Evolutionary conservation across 2,797 vertebrate species (phyloP).

Genomic region (Characodon lateralis): DNA sequence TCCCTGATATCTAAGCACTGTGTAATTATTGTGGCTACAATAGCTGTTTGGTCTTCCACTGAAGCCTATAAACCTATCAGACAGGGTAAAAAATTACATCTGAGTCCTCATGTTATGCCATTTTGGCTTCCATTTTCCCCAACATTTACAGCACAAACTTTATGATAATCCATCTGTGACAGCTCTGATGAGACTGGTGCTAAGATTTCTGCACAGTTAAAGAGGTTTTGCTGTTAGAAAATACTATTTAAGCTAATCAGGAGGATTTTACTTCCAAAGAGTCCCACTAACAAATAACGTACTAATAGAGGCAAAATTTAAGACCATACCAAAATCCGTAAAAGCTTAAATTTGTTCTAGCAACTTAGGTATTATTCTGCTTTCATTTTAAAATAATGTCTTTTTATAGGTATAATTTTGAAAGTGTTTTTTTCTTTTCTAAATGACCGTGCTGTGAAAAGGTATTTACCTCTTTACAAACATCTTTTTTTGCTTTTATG

Average conservation of each 20-base stretch:
- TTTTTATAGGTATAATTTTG: neutral
- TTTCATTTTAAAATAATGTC: neutral
- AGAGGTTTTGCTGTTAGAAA: neutral
- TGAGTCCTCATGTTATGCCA: slow-evolving; percentile 56
- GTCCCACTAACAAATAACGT: neutral
- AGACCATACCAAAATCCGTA: neutral
- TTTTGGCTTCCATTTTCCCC: slow-evolving; percentile 72
- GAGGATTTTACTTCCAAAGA: neutral
- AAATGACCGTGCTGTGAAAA: neutral
- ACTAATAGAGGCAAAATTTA: neutral
- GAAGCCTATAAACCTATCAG: slow-evolving; percentile 68
- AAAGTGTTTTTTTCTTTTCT: neutral
- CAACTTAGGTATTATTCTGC: neutral
- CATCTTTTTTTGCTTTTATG: neutral
- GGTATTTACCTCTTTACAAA: neutral
- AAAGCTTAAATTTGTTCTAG: neutral
- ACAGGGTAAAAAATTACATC: slow-evolving; percentile 52
- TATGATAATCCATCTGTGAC: slow-evolving; percentile 43
- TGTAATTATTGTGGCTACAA: slow-evolving; percentile 67
- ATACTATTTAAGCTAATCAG: neutral
- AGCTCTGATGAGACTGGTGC: slow-evolving; percentile 10
- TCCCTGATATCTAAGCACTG: slow-evolving; percentile 61
- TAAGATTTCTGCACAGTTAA: neutral
- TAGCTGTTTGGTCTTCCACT: slow-evolving; percentile 65
- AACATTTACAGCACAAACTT: slow-evolving; percentile 62